Conservation (phyloP, 1,140 invertebrate species). For the Zaprionus inermis region DNA sequence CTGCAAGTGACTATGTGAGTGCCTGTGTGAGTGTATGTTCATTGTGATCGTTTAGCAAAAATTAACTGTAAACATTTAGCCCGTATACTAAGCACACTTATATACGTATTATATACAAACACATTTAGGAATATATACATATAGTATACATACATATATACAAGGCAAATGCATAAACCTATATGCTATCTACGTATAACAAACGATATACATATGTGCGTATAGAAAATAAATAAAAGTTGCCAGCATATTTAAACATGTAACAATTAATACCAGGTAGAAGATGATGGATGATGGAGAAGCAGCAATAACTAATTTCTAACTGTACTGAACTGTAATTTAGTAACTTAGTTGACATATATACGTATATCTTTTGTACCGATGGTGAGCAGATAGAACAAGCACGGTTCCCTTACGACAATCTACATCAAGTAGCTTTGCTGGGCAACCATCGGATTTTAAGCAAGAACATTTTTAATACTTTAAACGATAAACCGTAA, state of each 20-base stretch:
- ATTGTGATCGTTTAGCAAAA: conserved; percentile 82
- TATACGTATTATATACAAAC: conserved; percentile 63
- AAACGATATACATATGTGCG: conserved; percentile 56
- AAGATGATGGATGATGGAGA: conserved; percentile 12
- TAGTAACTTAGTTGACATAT: conserved; percentile 51
- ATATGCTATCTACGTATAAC: conserved; percentile 25
- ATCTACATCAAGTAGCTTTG: conserved; percentile 6
- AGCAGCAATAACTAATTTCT: conserved; percentile 72
- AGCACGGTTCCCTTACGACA: too few species aligned
- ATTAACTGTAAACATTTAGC: conserved; percentile 77
- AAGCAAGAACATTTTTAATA: conserved; percentile 33
- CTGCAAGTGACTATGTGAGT: conserved; percentile 39
- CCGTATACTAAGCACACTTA: conserved; percentile 58
- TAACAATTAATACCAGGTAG: conserved; percentile 28
- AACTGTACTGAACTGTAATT: conserved; percentile 57
- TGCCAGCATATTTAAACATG: conserved; percentile 46
- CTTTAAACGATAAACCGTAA: conserved; percentile 36
- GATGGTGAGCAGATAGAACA: not conserved
- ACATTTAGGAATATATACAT: conserved; percentile 19
- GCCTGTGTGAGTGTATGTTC: conserved; percentile 56
- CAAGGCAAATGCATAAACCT: conserved; percentile 38
- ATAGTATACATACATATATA: conserved; percentile 52
- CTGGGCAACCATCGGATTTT: conserved; percentile 22
- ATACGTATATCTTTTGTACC: conserved; percentile 13
- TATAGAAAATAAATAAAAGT: conserved; percentile 42